phyloP scores from a whole-genome alignment of 2,888 invertebrate species.

The Tipula unca region DNA sequence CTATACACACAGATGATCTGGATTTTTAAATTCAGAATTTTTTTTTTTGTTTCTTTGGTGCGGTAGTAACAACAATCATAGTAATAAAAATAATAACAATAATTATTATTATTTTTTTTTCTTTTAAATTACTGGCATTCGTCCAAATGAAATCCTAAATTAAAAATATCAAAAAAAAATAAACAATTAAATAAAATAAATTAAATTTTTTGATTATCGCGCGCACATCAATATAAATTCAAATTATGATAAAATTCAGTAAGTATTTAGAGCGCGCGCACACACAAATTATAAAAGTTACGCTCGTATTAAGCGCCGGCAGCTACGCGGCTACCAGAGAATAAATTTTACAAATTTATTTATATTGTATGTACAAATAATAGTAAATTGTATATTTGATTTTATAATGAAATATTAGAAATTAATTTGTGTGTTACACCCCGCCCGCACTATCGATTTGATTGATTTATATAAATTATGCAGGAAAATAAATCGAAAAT shows the following conservation, averaged over 20 bases:
- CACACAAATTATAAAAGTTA: too few species aligned
- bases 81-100: not conserved
- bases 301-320: not conserved
- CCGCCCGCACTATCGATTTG: not conserved
- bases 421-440: not conserved
- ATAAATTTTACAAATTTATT: not conserved
- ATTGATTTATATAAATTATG: not conserved
- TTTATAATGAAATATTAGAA: not conserved
- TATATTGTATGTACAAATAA: not conserved
- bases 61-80: not conserved
- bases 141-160: not conserved
- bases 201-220: not conserved
- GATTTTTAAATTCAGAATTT: not conserved
- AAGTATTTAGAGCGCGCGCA: too few species aligned
- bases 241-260: too few species aligned
- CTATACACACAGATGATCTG: not conserved
- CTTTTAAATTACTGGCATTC: not conserved
- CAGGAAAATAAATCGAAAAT: not conserved
- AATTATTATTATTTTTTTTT: not conserved
- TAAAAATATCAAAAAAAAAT: not conserved
- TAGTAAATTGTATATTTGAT: not conserved
- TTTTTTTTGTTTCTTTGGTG: not conserved
- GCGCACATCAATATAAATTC: not conserved
- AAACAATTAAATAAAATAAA: not conserved
- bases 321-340: not conserved